Evolutionary conservation across 2,113 vertebrate species (phyloP), one percentile per base, ranked within the genome.

Genomic region (Albula goreensis): DNA sequence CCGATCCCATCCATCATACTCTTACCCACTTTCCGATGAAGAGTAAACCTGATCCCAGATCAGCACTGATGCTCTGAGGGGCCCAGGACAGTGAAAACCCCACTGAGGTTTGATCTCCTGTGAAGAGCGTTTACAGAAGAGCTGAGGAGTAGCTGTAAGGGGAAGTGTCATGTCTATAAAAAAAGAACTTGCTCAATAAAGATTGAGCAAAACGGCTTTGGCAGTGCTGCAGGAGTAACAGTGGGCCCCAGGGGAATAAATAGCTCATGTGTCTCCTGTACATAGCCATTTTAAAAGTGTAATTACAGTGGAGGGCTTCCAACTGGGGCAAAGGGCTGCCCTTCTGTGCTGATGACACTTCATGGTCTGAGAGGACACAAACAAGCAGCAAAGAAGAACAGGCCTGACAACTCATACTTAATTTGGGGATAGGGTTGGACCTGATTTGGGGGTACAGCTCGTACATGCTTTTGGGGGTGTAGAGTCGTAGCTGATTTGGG

Each of bases 331-430:
- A 80, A 70, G 85, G 48, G 80, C 17, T n/a, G 82, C 83, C 4
- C 22, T 74, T 74, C 52, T 74, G n/a, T 77, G 53, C 77, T 83
- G 66, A 86, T 86, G 83, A 51, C 66, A 48, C 48, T 85, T 88
- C 87, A 88, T 53, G 60, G 25, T 63, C 90, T 50, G 25, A 80
- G 82, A 86, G 82, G 83, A 89, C 82, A 89, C 84, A 89, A 51
- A 60, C 78, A 41, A 41, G 77, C 78, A 15, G n/a, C 17, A 22
- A 4, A 70, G n/a, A 22, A 17, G 17, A 70, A 22, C 8, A 2
- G 25, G 2, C 19, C n/a, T n/a, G 31, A 41, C 31, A 41, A 41
- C 31, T 41, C 31, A 41, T 41, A 41, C 31, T 1, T 41, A 1
- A 41, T 41, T 41, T 41, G 31, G 31, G 31, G 31, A 41, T 41